phyloP scores from a whole-genome alignment of 2,113 vertebrate genomes.

The Oplegnathus fasciatus region DNA sequence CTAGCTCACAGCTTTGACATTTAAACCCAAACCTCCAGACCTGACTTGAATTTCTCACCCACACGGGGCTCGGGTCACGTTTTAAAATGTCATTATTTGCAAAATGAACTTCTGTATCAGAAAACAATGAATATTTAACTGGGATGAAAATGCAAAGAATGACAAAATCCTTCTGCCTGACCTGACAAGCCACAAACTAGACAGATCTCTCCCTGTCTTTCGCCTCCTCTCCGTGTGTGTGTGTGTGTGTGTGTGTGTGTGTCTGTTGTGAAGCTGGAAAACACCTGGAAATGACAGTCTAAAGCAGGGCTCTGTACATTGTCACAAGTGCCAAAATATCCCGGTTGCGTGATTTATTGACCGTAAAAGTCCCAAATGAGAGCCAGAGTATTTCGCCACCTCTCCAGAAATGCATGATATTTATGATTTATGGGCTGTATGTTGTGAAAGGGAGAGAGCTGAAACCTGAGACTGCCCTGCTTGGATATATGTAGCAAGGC shows the following conservation, averaged over 20 bases:
- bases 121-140: not conserved
- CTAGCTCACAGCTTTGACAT: constrained; percentile 44
- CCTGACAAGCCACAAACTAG: not conserved
- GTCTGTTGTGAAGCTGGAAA: constrained; percentile 45
- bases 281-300: constrained; percentile 69
- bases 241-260: not conserved
- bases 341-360: constrained; percentile 48
- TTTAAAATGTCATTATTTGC: constrained; percentile 2
- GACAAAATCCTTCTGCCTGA: not conserved
- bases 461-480: constrained; percentile 53
- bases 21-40: constrained; percentile 47
- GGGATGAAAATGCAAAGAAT: not conserved
- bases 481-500: constrained; percentile 36
- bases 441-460: constrained; percentile 50
- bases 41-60: constrained; percentile 5
- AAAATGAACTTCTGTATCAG: not conserved
- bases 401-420: constrained; percentile 41
- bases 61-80: not conserved
- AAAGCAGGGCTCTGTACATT: constrained; percentile 40
- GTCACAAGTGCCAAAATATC: constrained; percentile 36
- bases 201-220: not conserved
- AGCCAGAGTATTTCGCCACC: constrained; percentile 37
- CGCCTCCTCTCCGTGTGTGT: not conserved
- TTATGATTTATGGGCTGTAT: constrained; percentile 60
- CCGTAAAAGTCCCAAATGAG: constrained; percentile 47